Percentiles rank a stretch among this genome's conserved stretches.
Conservation (phyloP, 2,113 vertebrate genomes). For the Corythornis madagascariensis region DNA sequence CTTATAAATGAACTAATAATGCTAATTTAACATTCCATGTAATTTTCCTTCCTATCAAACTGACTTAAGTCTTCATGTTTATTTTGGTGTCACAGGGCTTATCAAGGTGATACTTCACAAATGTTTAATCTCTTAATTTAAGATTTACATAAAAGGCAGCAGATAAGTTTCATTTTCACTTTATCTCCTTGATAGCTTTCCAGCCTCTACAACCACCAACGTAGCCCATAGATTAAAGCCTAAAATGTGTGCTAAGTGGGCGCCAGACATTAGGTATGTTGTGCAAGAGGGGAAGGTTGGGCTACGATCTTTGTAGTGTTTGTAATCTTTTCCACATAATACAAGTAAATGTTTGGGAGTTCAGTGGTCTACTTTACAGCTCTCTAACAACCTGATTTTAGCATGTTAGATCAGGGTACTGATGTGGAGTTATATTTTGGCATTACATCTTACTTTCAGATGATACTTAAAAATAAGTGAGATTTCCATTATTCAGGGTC, state of each 20-base stretch:
- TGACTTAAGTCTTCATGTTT: background rate
- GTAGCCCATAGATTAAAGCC: background rate
- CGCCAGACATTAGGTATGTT: background rate
- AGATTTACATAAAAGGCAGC: background rate
- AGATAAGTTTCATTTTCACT: background rate
- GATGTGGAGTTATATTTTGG: background rate
- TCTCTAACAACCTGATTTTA: background rate
- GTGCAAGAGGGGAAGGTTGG: background rate
- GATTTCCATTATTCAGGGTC: background rate
- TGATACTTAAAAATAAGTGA: background rate
- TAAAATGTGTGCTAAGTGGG: background rate
- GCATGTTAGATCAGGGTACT: background rate
- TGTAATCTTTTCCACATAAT: background rate
- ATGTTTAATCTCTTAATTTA: background rate
- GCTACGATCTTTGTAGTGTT: background rate
- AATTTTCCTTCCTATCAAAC: background rate
- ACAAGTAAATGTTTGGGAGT: background rate
- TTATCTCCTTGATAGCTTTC: slow-evolving; percentile 45
- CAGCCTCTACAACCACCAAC: background rate
- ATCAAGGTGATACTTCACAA: background rate
- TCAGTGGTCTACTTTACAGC: background rate
- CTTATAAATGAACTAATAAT: background rate
- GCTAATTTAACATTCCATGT: background rate
- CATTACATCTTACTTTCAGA: background rate
- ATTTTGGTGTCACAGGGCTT: background rate